phyloP scores from a whole-genome alignment of 2,888 invertebrate genomes.

The Chloromyia formosa region DNA sequence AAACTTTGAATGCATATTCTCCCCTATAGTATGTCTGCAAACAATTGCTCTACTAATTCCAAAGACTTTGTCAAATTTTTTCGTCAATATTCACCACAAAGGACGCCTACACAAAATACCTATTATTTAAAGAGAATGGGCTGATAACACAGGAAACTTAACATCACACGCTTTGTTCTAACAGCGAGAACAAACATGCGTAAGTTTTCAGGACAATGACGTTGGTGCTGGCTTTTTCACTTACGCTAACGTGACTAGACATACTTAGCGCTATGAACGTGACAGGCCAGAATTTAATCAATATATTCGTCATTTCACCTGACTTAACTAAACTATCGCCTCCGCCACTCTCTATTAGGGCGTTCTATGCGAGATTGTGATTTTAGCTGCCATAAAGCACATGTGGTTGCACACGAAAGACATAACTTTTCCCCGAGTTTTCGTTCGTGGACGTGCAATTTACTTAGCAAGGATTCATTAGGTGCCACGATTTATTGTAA shows the following conservation, averaged over 20 bases:
- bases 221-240: neutral
- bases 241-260: conserved; percentile 32
- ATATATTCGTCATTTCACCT: conserved; percentile 15
- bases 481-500: conserved; percentile 32
- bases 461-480: conserved; percentile 17
- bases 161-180: too few species aligned
- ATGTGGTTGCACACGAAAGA: conserved; percentile 30
- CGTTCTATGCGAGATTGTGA: neutral
- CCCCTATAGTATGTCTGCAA: too few species aligned
- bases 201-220: conserved; percentile 6
- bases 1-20: too few species aligned
- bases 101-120: too few species aligned
- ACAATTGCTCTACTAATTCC: too few species aligned
- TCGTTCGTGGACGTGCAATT: conserved; percentile 15
- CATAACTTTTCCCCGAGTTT: conserved; percentile 6
- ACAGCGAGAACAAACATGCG: conserved; percentile 4
- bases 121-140: too few species aligned
- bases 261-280: conserved; percentile 22
- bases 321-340: neutral
- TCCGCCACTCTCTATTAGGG: conserved; percentile 18
- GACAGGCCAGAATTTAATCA: conserved; percentile 20
- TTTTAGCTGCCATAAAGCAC: conserved; percentile 33
- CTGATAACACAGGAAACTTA: too few species aligned
- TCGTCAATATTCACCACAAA: too few species aligned
- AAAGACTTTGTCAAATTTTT: too few species aligned